Evolutionary conservation across 2,113 vertebrate species (phyloP).

Genomic region (Okapia johnstoni): DNA sequence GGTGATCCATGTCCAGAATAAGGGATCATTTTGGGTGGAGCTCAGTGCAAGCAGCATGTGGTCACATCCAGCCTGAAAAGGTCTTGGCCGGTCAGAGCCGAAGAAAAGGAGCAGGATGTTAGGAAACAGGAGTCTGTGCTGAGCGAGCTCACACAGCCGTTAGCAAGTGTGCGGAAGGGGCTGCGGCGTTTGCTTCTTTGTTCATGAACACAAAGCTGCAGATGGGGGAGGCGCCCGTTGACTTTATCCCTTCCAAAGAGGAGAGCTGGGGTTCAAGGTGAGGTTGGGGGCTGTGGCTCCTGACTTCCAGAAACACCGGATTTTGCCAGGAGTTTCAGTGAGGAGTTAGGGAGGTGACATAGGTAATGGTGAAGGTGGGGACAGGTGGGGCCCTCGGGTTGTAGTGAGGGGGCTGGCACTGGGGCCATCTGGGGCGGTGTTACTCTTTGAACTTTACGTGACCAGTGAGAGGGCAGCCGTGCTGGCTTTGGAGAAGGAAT

Average conservation of each 20-base stretch:
- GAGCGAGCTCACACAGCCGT: neutral
- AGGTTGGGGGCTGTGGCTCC: fast-evolving
- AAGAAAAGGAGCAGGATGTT: neutral
- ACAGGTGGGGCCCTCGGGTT: neutral
- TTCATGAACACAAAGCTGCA: neutral
- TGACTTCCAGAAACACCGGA: neutral
- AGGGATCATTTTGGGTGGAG: neutral
- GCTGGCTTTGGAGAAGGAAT: neutral
- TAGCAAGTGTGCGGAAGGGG: neutral
- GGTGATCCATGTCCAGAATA: neutral
- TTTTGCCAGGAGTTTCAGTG: neutral
- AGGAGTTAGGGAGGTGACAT: neutral
- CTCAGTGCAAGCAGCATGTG: neutral
- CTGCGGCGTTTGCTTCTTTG: neutral
- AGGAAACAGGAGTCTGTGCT: neutral
- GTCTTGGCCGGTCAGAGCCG: neutral
- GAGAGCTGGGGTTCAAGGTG: neutral
- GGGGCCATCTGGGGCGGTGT: neutral
- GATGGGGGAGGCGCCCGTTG: neutral
- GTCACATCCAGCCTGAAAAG: neutral
- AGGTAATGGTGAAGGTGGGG: too few species aligned
- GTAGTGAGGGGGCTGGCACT: neutral
- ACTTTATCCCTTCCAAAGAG: neutral
- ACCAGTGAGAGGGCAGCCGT: neutral
- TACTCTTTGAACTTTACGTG: neutral